A percentile compares a stretch with the other conserved stretches of the same genome.
phyloP scores from a whole-genome alignment of 2,113 vertebrate genomes.

The Columba livia region DNA sequence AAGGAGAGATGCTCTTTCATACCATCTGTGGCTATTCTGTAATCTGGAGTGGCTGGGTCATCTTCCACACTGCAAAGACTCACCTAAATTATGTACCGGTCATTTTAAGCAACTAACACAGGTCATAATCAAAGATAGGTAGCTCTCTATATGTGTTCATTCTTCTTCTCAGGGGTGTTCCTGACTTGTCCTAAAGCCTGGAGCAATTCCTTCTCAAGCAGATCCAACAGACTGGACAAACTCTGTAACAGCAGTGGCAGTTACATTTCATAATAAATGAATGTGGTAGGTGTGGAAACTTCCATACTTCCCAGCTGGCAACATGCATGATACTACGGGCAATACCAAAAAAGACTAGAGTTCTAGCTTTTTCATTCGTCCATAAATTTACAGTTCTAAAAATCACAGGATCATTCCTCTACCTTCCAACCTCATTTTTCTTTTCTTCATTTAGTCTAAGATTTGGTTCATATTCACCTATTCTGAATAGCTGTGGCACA shows the following conservation, averaged over 20 bases:
- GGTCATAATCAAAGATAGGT: neutral
- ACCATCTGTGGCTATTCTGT: neutral
- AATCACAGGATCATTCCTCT: neutral
- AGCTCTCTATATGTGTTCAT: neutral
- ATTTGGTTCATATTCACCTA: neutral
- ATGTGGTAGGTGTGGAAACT: neutral
- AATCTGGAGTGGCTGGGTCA: neutral
- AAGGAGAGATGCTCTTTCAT: neutral
- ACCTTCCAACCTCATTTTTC: neutral
- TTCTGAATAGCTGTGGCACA: neutral
- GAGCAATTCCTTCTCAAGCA: neutral
- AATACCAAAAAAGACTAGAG: neutral
- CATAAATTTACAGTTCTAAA: neutral
- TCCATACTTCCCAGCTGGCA: neutral
- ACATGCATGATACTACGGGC: neutral
- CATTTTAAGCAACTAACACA: neutral
- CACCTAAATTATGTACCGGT: neutral
- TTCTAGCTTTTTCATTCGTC: neutral
- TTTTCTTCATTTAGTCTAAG: neutral
- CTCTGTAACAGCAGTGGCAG: neutral
- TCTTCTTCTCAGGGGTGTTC: neutral
- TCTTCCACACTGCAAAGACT: neutral
- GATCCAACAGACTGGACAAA: neutral
- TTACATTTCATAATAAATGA: neutral
- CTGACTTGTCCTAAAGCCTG: neutral